Evolutionary conservation across 2,797 vertebrate genomes (phyloP), one percentile per base, ranked within the genome.

Genomic region (Onychomys torridus): DNA sequence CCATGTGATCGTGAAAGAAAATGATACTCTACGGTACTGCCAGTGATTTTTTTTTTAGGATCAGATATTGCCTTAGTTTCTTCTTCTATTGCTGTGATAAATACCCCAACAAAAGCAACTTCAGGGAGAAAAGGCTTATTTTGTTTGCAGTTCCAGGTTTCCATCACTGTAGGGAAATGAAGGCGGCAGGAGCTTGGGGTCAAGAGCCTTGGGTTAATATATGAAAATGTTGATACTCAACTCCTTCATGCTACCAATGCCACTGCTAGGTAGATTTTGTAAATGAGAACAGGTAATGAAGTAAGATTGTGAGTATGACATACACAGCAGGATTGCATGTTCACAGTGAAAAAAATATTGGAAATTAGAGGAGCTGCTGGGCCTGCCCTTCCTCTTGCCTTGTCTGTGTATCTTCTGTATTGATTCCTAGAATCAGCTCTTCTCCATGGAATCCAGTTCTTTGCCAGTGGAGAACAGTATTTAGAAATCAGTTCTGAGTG

Each of bases 211-310:
- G 65, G 59, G n/a, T 86, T 55, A 52, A 37, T 52, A 63, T 37
- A 10, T 37, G 3, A 21, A 29, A 21, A 29, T 86, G 23, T 49
- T 71, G 13, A 23, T 19, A 16, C 65, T 55, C 16, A 87, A 8
- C 65, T 55, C 34, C 34, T 71, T 87, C 67, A 37, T 11, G 25
- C 12, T 94, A 21, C 52, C 88, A 93, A 19, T 93, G 43, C 21
- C 29, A 21, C 76, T 88, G 27, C 83, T 92, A 67, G 81, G 52
- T 27, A 96, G 76, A 59, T 52, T 52, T 34, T 77, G 0, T 91
- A 95, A 93, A 94, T 82, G 61, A 46, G 61, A 92, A 59, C 4
- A 92, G 29, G 52, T 79, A 79, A 69, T 73, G 29, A 96, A 90
- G 81, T 77, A 85, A 25, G 69, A 59, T 86, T n/a, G 59, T 37